Base-by-base conservation (phyloP, 2,797 vertebrate genomes). In the Amphiprion clarkii region DNA sequence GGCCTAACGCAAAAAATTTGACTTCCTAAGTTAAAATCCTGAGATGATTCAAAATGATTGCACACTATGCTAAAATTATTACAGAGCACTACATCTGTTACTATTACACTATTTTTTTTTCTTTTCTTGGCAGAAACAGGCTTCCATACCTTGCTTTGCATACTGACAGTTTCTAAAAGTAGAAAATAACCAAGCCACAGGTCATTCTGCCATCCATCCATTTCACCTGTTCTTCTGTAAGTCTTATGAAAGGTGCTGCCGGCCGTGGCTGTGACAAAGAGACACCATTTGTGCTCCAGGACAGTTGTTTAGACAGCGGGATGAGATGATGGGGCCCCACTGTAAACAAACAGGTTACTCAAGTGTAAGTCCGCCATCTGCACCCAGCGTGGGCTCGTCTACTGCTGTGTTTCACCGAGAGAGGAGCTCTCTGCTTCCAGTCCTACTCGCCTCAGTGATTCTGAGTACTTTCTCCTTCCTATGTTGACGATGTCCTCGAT, bases 371-470 rank as follows among this genome's bases (percentile, higher is more conserved):
- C 74, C 73, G 79, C 89, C 89, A 92, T 89, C 92, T 90, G 88
- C 48, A 23, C 71, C 65, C 84, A 71, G 74, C 25, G 13, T 69
- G 79, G 52, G 59, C 71, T 69, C 11, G 60, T 82, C 85, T 85
- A 84, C 84, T 83, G 85, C 83, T 81, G 90, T 1, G 83, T 51
- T 74, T 89, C 88, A 82, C 58, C 1, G 21, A 29, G 48, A 65
- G 90, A 70, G 67, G 83, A 71, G 71, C 62, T 71, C 67, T 87
- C 88, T 14, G 33, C 89, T 70, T 96, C 95, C 88, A 99, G 91
- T n/a, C 98, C 96, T 4, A 97, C 93, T 49, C 96, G 93, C 60
- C 87, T 96, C 82, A 99, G 93, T 46, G 96, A 96, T 36, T 96
- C 95, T 0, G 80, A 94, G 87, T 99, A 99, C 82, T 98, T 99